Base-by-base conservation (phyloP, 2,797 vertebrate species). In the Mus minutoides region DNA sequence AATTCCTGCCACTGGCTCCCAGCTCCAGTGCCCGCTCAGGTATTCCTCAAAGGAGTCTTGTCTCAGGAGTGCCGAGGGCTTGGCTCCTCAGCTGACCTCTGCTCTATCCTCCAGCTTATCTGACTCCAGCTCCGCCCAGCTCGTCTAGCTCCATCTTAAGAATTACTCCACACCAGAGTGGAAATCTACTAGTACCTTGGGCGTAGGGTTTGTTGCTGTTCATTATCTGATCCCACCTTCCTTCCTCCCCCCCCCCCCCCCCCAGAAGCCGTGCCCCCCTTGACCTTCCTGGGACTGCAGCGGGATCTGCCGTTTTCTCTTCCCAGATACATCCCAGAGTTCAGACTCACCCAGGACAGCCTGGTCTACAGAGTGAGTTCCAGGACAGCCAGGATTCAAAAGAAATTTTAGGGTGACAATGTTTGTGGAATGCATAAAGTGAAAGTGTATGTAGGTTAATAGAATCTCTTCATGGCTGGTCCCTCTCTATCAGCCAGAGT, bases 41-140 rank as follows among this genome's bases (percentile, higher is more conserved):
- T 93, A 87, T 87, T 71, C 85, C 78, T 37, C 95, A 49, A 56
- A 52, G 37, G 54, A 95, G 54, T 83, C 94, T 95, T 75, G n/a
- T 62, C 88, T 91, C 62, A 56, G 73, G 92, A 94, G 62, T 56
- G 29, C 40, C 54, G 49, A 79, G 46, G 67, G 60, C 67, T 86
- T 56, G 71, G 52, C 24, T 86, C 71, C 21, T 87, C 14, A 17
- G 10, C 29, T 78, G 75, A 37, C 60, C 37, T 56, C 29, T 16
- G 14, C 6, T 21, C 87, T 64, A 6, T 21, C 29, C 62, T 87
- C 67, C 6, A 52, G 60, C 58, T 49, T 73, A 85, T 19, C 71
- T 82, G 49, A 78, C 80, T 92, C 64, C 90, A 92, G 90, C 64
- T 88, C 16, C 0, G 3, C 13, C 43, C 19, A 0, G 3, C 85